Conservation (phyloP, 2,888 invertebrate species). For the Synergus japonicus region DNA sequence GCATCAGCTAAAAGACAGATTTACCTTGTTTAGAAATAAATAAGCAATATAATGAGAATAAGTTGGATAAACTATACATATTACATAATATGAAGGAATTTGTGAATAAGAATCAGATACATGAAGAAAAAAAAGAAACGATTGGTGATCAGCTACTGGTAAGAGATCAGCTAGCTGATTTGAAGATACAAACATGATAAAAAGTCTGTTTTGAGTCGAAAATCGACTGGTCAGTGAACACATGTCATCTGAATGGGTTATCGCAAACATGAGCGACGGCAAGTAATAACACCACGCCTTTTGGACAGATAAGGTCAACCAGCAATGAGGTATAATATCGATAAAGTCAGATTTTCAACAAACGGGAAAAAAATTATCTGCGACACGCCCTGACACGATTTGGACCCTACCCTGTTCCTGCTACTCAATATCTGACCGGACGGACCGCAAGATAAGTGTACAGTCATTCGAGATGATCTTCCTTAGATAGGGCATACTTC, state of each 20-base stretch:
- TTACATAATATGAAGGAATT: not conserved
- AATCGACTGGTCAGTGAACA: conserved; percentile 29
- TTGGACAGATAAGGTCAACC: conserved; percentile 52
- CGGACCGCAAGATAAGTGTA: conserved; percentile 66
- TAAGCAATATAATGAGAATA: too few relatives aligned
- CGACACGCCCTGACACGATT: conserved; percentile 72
- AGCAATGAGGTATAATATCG: conserved; percentile 57
- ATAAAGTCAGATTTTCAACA: conserved; percentile 68
- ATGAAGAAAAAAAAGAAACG: not conserved
- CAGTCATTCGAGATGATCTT: conserved; percentile 62
- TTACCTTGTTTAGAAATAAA: too few relatives aligned
- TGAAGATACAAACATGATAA: conserved; percentile 19
- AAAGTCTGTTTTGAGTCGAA: conserved; percentile 6
- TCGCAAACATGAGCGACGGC: not conserved
- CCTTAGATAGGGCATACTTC: conserved; percentile 55
- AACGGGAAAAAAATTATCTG: conserved; percentile 67
- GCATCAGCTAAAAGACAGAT: too few relatives aligned
- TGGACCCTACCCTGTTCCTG: conserved; percentile 57
- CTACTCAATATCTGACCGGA: conserved; percentile 55
- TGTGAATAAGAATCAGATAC: not conserved
- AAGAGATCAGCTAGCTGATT: not conserved
- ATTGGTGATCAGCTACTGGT: not conserved
- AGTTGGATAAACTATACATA: too few relatives aligned
- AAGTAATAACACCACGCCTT: conserved; percentile 56
- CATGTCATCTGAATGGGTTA: conserved; percentile 31